Evolutionary conservation across 2,888 invertebrate genomes (phyloP), one percentile per base, ranked within the genome.

Genomic region (Nephrotoma guestfalica): DNA sequence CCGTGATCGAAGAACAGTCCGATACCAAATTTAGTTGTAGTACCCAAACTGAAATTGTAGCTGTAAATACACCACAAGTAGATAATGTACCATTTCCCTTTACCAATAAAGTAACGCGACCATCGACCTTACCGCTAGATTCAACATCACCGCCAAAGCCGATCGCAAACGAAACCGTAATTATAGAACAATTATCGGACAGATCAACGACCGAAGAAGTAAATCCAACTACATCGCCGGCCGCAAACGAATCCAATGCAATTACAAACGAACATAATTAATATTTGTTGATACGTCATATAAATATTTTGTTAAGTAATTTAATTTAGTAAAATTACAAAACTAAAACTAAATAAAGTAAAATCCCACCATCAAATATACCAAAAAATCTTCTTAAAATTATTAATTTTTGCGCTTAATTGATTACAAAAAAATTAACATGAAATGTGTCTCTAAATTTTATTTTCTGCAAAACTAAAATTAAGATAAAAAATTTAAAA

Each of bases 11-110:
- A n/a, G 41, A 84, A 41, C 15, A 42, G 7, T 7, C 57, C 83
- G 88, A 88, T 85, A 87, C 87, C 6, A 87, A 90, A 87, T 91
- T 92, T 87, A 94, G 93, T 13, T 93, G 93, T 88, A 93, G 93
- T 87, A 96, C 96, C 6, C 96, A 97, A 92, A 96, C 96, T 0
- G 96, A 96, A 92, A 94, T 96, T 88, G 93, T 94, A 11, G 96
- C 96, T 0, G 95, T 96, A 7, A 93, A 94, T 89, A 96, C 96
- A 5, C 96, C 96, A 6, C 95, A 95, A 92, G 93, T 95, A 11
- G 92, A 91, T 87, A 89, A 90, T 86, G 91, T 91, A 86, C 91
- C 91, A 86, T 93, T 91, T 87, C 30, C 42, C 5, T 43, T 18
- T 40, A 57, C 41, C 9, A 87, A 88, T 83, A 89, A 89, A 51